These are phyloP conservation scores for Empis stercorea DNA, from an alignment of 2,888 invertebrate genomes.

Conservation along the genomic window DNA sequence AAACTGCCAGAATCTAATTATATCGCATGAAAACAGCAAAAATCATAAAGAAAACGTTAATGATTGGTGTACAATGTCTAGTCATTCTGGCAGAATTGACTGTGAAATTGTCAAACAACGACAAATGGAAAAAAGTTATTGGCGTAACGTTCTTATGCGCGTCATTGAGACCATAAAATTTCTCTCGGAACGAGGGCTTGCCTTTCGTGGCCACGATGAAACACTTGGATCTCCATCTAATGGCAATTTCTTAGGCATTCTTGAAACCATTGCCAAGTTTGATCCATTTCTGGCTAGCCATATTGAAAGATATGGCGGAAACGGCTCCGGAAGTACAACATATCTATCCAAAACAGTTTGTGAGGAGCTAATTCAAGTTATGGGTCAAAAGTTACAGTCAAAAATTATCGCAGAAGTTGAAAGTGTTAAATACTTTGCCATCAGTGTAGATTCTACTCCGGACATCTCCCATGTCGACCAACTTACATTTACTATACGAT, in stretches of 20 bases:
- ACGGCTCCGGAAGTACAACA: constrained; percentile 1
- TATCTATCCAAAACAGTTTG: constrained; percentile 2
- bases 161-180: background rate
- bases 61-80: background rate
- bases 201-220: constrained; percentile 4
- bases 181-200: constrained; percentile 4
- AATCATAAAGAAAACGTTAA: background rate
- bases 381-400: background rate
- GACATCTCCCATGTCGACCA: constrained; percentile 1
- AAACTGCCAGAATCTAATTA: background rate
- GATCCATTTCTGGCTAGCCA: constrained; percentile 2
- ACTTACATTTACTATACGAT: constrained; percentile 4
- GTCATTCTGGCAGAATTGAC: background rate
- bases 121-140: background rate
- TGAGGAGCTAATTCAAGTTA: constrained; percentile 3
- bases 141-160: background rate
- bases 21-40: background rate
- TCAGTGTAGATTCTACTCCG: constrained; percentile 9
- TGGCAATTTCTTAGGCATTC: background rate
- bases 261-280: constrained; percentile 2
- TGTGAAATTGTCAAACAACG: background rate
- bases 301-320: constrained; percentile 2
- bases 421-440: constrained; percentile 5
- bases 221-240: background rate
- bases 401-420: background rate